Evolutionary conservation across 30 jellyfish, hydroid and myxozoan genomes (phyloP), one percentile per base, ranked within the genome.

Genomic region (Mastigias papua): DNA sequence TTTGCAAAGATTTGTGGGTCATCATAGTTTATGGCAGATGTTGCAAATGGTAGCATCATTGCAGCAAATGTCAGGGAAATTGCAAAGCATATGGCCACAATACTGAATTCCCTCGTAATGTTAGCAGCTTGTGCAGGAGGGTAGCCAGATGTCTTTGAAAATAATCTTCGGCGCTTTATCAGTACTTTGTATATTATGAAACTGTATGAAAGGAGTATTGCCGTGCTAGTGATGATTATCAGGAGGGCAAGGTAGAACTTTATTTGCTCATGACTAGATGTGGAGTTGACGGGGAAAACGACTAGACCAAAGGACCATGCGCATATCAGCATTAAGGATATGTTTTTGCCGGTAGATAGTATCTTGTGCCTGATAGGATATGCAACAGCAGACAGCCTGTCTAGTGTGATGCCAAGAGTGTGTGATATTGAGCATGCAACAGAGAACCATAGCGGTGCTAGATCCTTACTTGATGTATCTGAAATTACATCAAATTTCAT

Each of bases 181-280:
- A 72, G 22, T 19, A 60, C 83, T 35, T 23, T 72, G 67, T 72
- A 20, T 16, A 72, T 42, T 2, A 72, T 72, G 68, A 33, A 34
- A 21, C 68, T 46, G 48, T 72, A 72, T 0, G 68, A 34, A 32
- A 72, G 16, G 68, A 19, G n/a, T 34, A 72, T 33, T 35, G 26
- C 48, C 21, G 7, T 5, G 28, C 42, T 27, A 15, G 22, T 20
- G n/a, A n/a, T 2, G 42, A 34, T 23, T 1, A 30, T 46, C 42
- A 72, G 65, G 35, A 72, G 3, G 2, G 83, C 65, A 22, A 21
- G 31, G 46, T 33, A 72, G 1, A 16, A 1, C 34, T 27, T 5
- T 4, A 0, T 34, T 16, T 72, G 35, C 29, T 22, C 3, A 32
- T 2, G 25, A 20, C 8, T 10, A 16, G 68, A 4, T 16, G 35